phyloP scores from a whole-genome alignment of 2,113 vertebrate genomes.

The Lepisosteus oculatus region DNA sequence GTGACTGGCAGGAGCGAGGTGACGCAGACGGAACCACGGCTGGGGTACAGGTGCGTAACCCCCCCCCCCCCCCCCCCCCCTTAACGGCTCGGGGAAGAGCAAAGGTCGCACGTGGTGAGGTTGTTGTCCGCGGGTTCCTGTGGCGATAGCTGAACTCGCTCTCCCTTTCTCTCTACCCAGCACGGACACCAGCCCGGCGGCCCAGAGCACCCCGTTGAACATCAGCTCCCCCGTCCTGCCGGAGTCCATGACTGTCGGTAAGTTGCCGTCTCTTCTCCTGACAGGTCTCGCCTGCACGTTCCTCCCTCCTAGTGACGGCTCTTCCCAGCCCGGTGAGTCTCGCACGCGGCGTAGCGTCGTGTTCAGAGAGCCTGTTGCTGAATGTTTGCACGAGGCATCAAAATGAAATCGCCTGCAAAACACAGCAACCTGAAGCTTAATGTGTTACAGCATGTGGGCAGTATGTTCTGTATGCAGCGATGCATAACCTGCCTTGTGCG shows the following conservation, averaged over 20 bases:
- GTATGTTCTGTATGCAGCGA: too few species aligned
- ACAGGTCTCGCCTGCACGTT: too few species aligned
- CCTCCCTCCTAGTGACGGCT: too few species aligned
- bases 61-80: too few species aligned
- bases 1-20: conserved; percentile 49
- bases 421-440: too few species aligned
- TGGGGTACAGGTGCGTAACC: conserved; percentile 67
- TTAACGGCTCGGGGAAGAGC: not conserved
- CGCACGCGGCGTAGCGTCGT: too few species aligned
- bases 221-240: conserved; percentile 67
- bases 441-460: too few species aligned
- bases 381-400: too few species aligned
- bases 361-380: too few species aligned
- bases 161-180: conserved; percentile 55
- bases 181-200: conserved; percentile 70
- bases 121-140: conserved; percentile 4
- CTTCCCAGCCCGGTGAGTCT: too few species aligned
- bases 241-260: conserved; percentile 92
- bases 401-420: too few species aligned
- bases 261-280: conserved; percentile 50
- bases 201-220: conserved; percentile 55
- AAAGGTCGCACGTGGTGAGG: not conserved
- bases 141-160: conserved; percentile 1
- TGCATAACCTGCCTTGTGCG: too few species aligned
- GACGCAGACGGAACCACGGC: conserved; percentile 59